phyloP scores from a whole-genome alignment of 2,113 vertebrate genomes.

The Tapirus terrestris region DNA sequence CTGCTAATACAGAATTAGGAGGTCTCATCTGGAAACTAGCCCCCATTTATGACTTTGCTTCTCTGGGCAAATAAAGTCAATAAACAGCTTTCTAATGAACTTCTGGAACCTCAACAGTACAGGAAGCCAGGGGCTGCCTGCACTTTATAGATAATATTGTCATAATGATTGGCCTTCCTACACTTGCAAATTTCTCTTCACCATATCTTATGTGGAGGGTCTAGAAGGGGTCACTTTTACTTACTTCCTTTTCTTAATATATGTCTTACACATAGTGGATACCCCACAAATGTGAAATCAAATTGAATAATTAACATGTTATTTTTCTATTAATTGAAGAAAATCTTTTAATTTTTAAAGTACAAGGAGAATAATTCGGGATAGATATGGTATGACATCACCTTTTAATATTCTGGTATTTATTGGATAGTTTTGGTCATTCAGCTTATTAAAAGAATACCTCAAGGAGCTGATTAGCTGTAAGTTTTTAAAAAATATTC shows the following conservation, averaged over 20 bases:
- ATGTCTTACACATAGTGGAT: background rate
- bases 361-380: background rate
- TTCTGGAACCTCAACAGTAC: background rate
- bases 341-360: constrained; percentile 38
- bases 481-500: background rate
- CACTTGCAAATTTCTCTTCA: background rate
- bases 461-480: background rate
- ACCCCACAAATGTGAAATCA: background rate
- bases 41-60: background rate
- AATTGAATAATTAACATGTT: background rate
- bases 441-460: constrained; percentile 19
- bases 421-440: background rate
- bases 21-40: background rate
- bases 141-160: constrained; percentile 56
- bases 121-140: constrained; percentile 53
- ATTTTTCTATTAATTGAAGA: background rate
- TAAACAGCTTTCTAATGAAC: background rate
- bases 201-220: background rate
- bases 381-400: background rate
- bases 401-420: background rate
- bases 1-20: background rate
- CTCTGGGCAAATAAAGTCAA: background rate
- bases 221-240: background rate
- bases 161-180: background rate
- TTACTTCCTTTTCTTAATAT: background rate